Percentiles rank a stretch among this genome's conserved stretches.
These are phyloP conservation scores for Bombus vancouverensis DNA, from an alignment of 1,140 invertebrate genomes.

Conservation along the genomic window DNA sequence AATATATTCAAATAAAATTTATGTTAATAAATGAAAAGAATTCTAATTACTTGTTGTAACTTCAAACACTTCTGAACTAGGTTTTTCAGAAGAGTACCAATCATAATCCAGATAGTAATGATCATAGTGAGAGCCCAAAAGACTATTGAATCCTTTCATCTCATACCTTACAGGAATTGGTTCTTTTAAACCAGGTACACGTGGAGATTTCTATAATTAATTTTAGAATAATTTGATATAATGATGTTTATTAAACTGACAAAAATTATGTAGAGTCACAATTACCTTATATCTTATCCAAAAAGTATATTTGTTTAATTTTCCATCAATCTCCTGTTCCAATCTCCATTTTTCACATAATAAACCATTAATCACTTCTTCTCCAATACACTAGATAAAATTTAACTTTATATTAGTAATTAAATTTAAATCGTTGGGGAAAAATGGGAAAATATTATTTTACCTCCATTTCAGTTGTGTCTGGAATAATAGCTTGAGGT, in stretches of 20 bases:
- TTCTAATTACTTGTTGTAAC: constrained; percentile 83
- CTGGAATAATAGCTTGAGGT: constrained; percentile 92
- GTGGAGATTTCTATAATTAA: constrained; percentile 72
- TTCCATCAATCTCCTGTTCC: constrained; percentile 87
- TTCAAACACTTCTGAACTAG: constrained; percentile 87
- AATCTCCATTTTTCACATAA: constrained; percentile 90
- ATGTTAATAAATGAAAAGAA: constrained; percentile 25
- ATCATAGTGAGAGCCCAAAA: constrained; percentile 97
- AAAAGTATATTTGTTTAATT: constrained; percentile 93
- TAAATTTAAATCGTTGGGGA: constrained; percentile 8
- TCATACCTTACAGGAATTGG: constrained; percentile 91
- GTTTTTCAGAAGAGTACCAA: constrained; percentile 87
- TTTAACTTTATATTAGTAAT: constrained; percentile 46
- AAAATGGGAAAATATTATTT: constrained; percentile 37
- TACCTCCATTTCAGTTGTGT: constrained; percentile 90
- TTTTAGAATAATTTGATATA: constrained; percentile 35
- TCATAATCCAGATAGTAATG: constrained; percentile 95
- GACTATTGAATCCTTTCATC: constrained; percentile 95
- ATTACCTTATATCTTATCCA: constrained; percentile 89
- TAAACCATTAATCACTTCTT: constrained; percentile 86
- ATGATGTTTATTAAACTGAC: not conserved
- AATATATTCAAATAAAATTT: constrained; percentile 9
- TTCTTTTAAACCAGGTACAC: constrained; percentile 76
- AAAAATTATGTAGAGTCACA: not conserved
- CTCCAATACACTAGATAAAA: constrained; percentile 80